A percentile compares a stretch with the other conserved stretches of the same genome.
Conservation (phyloP, 2,888 invertebrate species). For the Sympetrum striolatum region DNA sequence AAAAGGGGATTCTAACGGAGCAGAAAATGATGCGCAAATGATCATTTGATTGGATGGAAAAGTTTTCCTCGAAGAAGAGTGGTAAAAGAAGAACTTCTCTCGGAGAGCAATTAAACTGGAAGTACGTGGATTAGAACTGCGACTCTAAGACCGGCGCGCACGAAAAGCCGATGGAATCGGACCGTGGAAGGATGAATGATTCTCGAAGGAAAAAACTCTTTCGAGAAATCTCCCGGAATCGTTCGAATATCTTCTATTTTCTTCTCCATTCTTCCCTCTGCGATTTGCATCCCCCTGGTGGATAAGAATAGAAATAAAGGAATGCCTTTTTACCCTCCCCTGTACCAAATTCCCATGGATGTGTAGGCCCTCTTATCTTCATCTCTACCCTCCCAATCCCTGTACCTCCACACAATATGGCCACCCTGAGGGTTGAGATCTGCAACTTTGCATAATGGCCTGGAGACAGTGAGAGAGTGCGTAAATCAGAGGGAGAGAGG, state of each 20-base stretch:
- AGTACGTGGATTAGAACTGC: not conserved
- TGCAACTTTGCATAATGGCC: constrained; percentile 44
- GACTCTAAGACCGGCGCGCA: not conserved
- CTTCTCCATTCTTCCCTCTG: not conserved
- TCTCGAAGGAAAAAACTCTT: not conserved
- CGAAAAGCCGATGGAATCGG: not conserved
- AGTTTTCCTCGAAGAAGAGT: not conserved
- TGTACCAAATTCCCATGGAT: not conserved
- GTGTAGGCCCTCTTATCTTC: not conserved
- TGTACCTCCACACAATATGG: constrained; percentile 37
- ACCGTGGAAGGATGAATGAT: constrained; percentile 17
- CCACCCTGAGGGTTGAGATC: constrained; percentile 38
- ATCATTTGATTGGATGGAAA: not conserved
- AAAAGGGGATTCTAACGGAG: not conserved
- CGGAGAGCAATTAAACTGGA: not conserved
- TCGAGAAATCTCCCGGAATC: constrained; percentile 4
- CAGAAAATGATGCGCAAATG: not conserved
- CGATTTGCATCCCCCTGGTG: not conserved
- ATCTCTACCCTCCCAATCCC: constrained; percentile 27
- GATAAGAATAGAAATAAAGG: not conserved
- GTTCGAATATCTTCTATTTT: not conserved
- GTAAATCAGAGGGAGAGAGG: constrained; percentile 7
- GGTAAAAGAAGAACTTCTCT: not conserved
- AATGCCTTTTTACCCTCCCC: not conserved
- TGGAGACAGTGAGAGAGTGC: constrained; percentile 31